These are phyloP conservation scores for Hiodon tergisus DNA, from an alignment of 2,113 vertebrate species.

Conservation along the genomic window DNA sequence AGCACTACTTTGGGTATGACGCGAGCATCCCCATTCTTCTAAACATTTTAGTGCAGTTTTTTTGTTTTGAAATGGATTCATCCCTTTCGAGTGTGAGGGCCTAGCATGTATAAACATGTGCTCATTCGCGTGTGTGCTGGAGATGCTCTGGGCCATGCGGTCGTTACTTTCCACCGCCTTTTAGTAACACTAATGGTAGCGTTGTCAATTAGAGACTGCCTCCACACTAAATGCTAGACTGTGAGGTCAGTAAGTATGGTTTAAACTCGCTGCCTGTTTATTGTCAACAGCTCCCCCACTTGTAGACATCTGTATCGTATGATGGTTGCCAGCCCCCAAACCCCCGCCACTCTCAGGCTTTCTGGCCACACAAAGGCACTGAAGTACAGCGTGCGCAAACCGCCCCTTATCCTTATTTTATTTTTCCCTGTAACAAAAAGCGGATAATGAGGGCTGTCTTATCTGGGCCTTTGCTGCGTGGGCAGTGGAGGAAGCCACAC, in stretches of 20 bases:
- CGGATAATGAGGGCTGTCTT: neutral
- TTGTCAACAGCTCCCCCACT: neutral
- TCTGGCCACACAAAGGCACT: neutral
- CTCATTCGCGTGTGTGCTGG: no score
- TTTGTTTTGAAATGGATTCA: no score
- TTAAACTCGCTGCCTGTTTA: slow-evolving; percentile 3
- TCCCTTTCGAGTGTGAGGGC: no score
- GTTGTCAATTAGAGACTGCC: no score
- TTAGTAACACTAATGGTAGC: no score
- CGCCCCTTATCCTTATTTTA: neutral
- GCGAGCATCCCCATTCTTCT: no score
- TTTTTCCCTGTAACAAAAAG: neutral
- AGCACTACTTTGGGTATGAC: no score
- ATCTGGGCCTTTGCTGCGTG: neutral
- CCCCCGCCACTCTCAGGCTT: neutral
- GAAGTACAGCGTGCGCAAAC: neutral
- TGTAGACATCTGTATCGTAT: neutral
- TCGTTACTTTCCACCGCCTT: no score
- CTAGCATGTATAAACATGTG: no score
- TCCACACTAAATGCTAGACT: neutral
- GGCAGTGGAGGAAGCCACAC: neutral
- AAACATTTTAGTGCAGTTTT: no score
- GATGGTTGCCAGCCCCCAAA: neutral
- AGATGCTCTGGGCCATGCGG: no score
- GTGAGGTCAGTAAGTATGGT: neutral